Evolutionary conservation across 2,113 vertebrate species (phyloP), one percentile per base, ranked within the genome.

Genomic region (Monopterus albus): DNA sequence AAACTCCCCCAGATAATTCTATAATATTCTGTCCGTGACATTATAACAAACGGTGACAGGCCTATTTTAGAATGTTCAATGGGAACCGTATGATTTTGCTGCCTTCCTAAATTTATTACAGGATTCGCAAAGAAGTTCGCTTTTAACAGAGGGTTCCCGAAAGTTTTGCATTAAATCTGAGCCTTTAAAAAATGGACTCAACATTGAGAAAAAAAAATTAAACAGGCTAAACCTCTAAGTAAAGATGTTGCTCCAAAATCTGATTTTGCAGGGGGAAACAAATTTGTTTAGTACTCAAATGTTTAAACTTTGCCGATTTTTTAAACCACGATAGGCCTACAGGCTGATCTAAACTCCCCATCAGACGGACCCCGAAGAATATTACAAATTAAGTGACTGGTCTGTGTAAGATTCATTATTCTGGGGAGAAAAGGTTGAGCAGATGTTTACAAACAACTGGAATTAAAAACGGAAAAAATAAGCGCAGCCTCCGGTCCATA

Each of bases 141-240:
- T 20, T 73, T 74, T n/a, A 20, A 45, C 15, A 39, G 18, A 31
- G 14, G 31, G 39, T 33, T 28, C 21, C 33, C 64, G 55, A 17
- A 21, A 26, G 18, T 14, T 51, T 49, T 42, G 17, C 6, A 15
- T 18, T 39, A 11, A 38, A 38, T 51, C 0, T 1, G 14, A 35
- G 31, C 3, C 3, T 28, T 51, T 2, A 20, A 3, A 26, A 25
- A 39, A 38, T n/a, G n/a, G 45, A 59, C 13, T 18, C 6, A 1
- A 31, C 23, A 4, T 2, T 20, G 7, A 56, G 15, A n/a, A n/a
- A n/a, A n/a, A n/a, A n/a, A n/a, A n/a, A n/a, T n/a, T n/a, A n/a
- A n/a, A n/a, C n/a, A n/a, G n/a, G n/a, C n/a, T n/a, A n/a, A n/a
- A n/a, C n/a, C n/a, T n/a, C n/a, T n/a, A n/a, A n/a, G n/a, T n/a